Evolutionary conservation across 2,113 vertebrate species (phyloP), one percentile per base, ranked within the genome.

Genomic region (Salvelinus sp.): DNA sequence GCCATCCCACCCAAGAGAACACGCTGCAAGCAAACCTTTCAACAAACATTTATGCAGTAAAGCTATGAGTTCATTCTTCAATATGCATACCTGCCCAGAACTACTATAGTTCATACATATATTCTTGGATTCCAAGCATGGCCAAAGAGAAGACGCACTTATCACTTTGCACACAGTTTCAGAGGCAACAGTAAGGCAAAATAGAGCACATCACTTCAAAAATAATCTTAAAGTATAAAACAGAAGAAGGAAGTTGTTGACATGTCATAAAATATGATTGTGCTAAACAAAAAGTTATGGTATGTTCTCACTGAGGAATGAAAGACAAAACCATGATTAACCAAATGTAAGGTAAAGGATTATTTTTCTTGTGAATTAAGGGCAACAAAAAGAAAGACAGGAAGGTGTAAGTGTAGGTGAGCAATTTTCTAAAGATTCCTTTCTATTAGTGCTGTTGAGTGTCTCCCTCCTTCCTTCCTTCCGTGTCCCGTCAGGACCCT

Each of bases 41-140:
- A 44, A 44, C 38, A 44, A 44, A 44, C 50, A 16, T 62, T 62
- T 62, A n/a, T 5, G 20, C 58, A n/a, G 20, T 67, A 68, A 33
- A 68, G 20, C 18, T 38, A 60, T 9, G 18, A 68, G 65, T 62
- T 27, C 4, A 27, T n/a, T 76, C 28, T 70, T 48, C 23, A 57
- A 63, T 60, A 20, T 60, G 57, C 28, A 28, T 75, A 81, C 62
- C 67, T 83, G 74, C 72, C 80, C 79, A 78, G 90, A 93, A 93
- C 95, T 95, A 93, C 85, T 92, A 91, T 93, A 93, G 94, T 94
- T 92, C 87, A 90, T 79, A 85, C 33, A 62, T 81, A 76, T 86
- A 85, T 84, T 89, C 94, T 94, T 94, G 94, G 94, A 95, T 95
- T 94, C 94, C 93, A 95, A 94, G 93, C 78, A 84, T 69, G 76